A percentile compares a stretch with the other conserved stretches of the same genome.
phyloP scores from a whole-genome alignment of 1,140 invertebrate species.

The Saccostrea cuccullata region DNA sequence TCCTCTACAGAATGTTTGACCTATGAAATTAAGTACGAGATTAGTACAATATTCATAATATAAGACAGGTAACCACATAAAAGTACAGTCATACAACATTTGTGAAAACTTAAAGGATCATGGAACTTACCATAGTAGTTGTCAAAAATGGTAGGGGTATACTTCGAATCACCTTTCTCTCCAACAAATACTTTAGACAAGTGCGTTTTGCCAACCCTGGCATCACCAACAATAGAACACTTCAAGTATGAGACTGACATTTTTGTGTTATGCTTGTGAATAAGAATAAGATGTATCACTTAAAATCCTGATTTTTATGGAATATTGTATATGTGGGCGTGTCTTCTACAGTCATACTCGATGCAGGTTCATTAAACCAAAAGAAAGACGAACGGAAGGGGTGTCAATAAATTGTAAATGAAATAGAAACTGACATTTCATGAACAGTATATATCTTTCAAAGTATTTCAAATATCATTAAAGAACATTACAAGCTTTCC shows the following conservation, averaged over 20 bases:
- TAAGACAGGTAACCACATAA: not conserved
- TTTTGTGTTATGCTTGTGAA: not conserved
- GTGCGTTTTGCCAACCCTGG: not conserved
- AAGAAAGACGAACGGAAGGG: too few species aligned
- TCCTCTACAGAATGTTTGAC: not conserved
- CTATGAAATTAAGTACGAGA: not conserved
- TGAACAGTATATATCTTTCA: too few species aligned
- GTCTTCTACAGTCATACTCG: not conserved
- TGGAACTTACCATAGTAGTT: not conserved
- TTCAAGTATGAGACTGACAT: not conserved
- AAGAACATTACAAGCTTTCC: too few species aligned
- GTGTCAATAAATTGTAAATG: too few species aligned
- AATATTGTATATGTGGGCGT: not conserved
- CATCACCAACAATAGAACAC: constrained; percentile 10
- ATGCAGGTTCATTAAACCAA: too few species aligned
- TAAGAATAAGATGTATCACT: not conserved
- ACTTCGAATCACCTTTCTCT: not conserved
- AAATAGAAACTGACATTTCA: too few species aligned
- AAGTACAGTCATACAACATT: too few species aligned
- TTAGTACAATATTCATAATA: too few species aligned
- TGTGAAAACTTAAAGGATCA: not conserved
- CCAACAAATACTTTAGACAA: not conserved
- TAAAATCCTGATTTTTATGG: not conserved
- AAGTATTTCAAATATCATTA: too few species aligned
- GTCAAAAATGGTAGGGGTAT: constrained; percentile 11